Evolutionary conservation across 2,113 vertebrate species (phyloP), one percentile per base, ranked within the genome.

Genomic region (Perognathus longimembris): DNA sequence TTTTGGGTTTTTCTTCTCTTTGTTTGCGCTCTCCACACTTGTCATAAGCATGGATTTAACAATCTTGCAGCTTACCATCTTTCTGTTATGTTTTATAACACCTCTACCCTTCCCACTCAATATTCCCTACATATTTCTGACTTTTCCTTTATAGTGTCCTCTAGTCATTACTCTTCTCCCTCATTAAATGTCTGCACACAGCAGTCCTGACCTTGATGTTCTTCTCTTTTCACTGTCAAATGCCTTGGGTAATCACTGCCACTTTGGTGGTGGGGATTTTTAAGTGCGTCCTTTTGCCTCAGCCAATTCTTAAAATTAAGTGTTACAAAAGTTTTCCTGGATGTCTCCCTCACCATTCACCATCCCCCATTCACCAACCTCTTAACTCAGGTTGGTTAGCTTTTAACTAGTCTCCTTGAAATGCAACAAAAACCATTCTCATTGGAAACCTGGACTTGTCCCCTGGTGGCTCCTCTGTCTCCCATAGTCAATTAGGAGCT

Each of bases 141-240:
- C 24, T 45, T 11, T 34, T 83, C 59, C 21, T 50, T 90, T 57
- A 69, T 24, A 1, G 6, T 14, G 9, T 70, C 26, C 42, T 40
- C n/a, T 59, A 21, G 3, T 61, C 24, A 22, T 36, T 28, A 77
- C 1, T 59, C 20, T 75, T 87, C 26, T 26, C 3, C 8, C 24
- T 73, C 18, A 26, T 67, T 79, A 64, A 69, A 66, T 38, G 28
- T 42, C 61, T 67, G 4, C 9, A 34, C 26, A 42, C 0, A 21
- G 0, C 34, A 38, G 4, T 69, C 32, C 34, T n/a, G 21, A n/a
- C 7, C 17, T 1, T 18, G 24, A 1, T 1, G 5, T 0, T 45
- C 2, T 36, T 40, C 36, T 59, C 30, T 74, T 61, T 77, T 69
- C 26, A n/a, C 11, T 82, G 26, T 87, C 28, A n/a, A 81, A 17